phyloP scores from a whole-genome alignment of 2,888 invertebrate genomes.

The Rhingia campestris region DNA sequence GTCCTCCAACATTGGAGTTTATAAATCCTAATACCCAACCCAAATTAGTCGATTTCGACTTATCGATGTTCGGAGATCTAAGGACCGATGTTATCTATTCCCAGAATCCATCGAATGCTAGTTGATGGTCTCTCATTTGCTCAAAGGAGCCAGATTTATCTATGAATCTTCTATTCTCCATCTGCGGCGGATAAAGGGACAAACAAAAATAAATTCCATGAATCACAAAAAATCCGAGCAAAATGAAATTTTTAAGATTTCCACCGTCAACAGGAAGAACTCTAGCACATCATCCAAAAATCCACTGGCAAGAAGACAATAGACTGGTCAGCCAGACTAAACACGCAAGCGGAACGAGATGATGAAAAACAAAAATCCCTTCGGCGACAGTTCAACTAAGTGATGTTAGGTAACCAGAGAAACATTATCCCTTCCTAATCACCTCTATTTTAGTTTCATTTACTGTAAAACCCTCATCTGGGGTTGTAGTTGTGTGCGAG shows the following conservation, averaged over 20 bases:
- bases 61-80: neutral
- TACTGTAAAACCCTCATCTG: conserved; percentile 22
- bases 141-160: neutral
- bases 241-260: conserved; percentile 8
- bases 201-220: neutral
- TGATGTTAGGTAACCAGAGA: conserved; percentile 20
- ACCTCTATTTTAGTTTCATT: conserved; percentile 30
- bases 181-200: neutral
- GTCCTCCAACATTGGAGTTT: too few relatives aligned
- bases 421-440: conserved; percentile 41
- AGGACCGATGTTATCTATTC: neutral
- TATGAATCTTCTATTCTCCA: neutral
- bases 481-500: neutral
- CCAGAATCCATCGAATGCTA: neutral
- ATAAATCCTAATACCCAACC: neutral
- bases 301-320: conserved; percentile 3
- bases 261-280: conserved; percentile 35
- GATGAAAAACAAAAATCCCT: neutral
- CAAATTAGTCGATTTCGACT: neutral
- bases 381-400: conserved; percentile 10
- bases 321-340: conserved; percentile 9
- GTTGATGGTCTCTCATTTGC: neutral
- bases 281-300: conserved; percentile 18
- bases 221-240: conserved; percentile 6
- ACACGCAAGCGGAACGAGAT: neutral